Conservation (phyloP, 2,888 invertebrate genomes). For the Watsonalla binaria region DNA sequence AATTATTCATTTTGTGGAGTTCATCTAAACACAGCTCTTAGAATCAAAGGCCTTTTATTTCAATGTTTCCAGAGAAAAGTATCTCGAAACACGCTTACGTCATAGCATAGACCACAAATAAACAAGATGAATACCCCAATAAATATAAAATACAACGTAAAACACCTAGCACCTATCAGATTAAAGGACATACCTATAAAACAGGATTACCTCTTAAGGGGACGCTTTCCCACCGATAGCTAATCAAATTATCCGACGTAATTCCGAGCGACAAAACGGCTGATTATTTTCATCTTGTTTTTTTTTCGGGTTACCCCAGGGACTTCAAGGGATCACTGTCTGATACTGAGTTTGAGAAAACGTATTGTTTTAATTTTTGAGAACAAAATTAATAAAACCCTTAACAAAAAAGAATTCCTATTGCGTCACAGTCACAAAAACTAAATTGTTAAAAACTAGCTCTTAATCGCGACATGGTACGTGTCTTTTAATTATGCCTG, state of each 20-base stretch:
- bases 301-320: slow-evolving; percentile 43
- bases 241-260: slow-evolving; percentile 71
- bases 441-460: not conserved
- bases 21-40: too few species aligned
- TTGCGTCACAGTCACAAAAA: too few species aligned
- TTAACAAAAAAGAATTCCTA: too few species aligned
- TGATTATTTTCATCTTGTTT: slow-evolving; percentile 64
- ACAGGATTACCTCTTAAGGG: slow-evolving; percentile 65
- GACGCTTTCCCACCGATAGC: slow-evolving; percentile 60
- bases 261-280: slow-evolving; percentile 67
- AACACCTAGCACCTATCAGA: slow-evolving; percentile 46
- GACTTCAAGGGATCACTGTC: slow-evolving; percentile 53
- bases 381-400: too few species aligned
- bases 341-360: slow-evolving; percentile 35
- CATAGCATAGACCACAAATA: not conserved
- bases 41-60: too few species aligned
- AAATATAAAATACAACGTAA: slow-evolving; percentile 14
- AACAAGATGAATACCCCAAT: not conserved
- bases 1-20: too few species aligned
- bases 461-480: not conserved
- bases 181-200: slow-evolving; percentile 56
- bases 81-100: not conserved
- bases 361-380: not conserved
- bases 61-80: too few species aligned
- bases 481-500: too few species aligned